Base-by-base conservation (phyloP, 2,113 vertebrate species). In the Odocoileus virginianus region DNA sequence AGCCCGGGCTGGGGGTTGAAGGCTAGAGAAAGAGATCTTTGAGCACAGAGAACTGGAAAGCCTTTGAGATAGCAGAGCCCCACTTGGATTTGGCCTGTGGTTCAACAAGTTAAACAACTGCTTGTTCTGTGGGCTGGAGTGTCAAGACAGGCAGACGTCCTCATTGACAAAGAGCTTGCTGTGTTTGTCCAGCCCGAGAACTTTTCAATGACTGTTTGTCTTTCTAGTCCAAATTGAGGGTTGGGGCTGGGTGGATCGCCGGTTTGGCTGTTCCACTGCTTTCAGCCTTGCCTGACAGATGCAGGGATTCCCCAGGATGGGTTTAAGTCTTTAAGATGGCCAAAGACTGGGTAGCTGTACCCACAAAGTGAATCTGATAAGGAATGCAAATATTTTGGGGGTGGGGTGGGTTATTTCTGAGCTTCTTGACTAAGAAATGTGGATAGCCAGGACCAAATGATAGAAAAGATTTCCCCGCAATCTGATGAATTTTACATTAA, bases 71-170 rank as follows among this genome's bases (percentile, higher is more conserved):
- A 89, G 33, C 60, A 90, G 82, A 96, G 87, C 74, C 79, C 61
- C 84, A 95, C 90, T 97, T 96, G 92, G 95, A 94, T 98, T 87
- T 97, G 89, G 97, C 95, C 97, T 93, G 57, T 97, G 90, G 98
- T 98, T 98, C 97, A 98, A 98, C 97, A 99, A 98, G 97, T 98
- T 97, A 97, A 98, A 97, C 86, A 95, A 95, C 76, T 3, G 43
- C 74, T 94, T 98, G 96, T 97, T 97, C 95, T 88, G n/a, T 97
- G 86, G 21, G 23, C 58, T 98, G 86, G 78, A 93, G 89, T 98
- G 60, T 96, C 92, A 95, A 98, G 93, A 61, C 40, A 94, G 97
- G 86, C 90, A 91, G 96, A 71, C 71, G 27, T 96, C 93, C 97
- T 97, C 91, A 97, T 60, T 98, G 97, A 98, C 96, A 95, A 96